Percentiles rank a stretch among this genome's conserved stretches.
Evolutionary conservation across 2,888 invertebrate genomes (phyloP).

Genomic region (Lepidonotus clava): DNA sequence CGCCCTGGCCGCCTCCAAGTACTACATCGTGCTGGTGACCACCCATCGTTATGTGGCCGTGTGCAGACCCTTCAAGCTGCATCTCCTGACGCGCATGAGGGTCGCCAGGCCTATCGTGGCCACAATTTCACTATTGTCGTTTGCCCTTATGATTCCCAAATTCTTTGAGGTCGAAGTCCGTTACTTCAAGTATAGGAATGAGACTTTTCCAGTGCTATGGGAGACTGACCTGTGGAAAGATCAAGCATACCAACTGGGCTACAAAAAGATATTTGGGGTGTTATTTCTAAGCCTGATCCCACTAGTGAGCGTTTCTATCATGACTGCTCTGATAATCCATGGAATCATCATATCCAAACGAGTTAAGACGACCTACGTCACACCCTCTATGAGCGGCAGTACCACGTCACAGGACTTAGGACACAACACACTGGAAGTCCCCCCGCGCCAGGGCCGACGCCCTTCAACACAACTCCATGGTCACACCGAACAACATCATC

Average conservation of each 20-base stretch:
- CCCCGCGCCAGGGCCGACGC: too few relatives aligned
- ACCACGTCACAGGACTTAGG: neutral
- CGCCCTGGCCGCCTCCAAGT: neutral
- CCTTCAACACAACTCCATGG: too few relatives aligned
- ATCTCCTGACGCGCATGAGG: neutral
- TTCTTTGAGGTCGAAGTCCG: neutral
- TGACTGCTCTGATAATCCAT: neutral
- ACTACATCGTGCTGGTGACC: neutral
- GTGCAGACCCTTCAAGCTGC: neutral
- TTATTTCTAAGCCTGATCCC: neutral
- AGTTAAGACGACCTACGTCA: too few relatives aligned
- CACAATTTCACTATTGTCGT: neutral
- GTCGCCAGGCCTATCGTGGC: neutral
- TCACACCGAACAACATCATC: too few relatives aligned
- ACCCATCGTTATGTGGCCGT: slow-evolving; percentile 1
- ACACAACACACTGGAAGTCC: neutral
- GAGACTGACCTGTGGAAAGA: neutral
- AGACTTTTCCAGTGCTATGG: neutral
- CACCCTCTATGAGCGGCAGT: too few relatives aligned
- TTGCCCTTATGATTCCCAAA: slow-evolving; percentile 12
- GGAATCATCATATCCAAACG: too few relatives aligned
- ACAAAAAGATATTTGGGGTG: neutral
- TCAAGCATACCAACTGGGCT: neutral
- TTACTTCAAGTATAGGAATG: neutral
- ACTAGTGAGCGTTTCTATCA: neutral